These are phyloP conservation scores for Chouioia cunea DNA, from an alignment of 2,888 invertebrate genomes.

Conservation along the genomic window DNA sequence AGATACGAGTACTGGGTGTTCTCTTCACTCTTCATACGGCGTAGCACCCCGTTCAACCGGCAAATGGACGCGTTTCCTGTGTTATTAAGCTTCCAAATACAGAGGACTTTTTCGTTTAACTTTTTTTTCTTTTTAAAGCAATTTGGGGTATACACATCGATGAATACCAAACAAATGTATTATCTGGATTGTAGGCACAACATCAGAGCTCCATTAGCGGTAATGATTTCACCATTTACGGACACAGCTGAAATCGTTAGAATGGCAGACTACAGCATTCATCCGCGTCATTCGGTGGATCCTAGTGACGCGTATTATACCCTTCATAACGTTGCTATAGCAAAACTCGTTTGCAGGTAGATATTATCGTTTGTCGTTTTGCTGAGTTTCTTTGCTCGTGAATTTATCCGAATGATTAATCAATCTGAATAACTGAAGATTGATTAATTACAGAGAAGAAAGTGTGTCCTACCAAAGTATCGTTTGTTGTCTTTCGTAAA, in stretches of 20 bases:
- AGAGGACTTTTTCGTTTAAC: neutral
- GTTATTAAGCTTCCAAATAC: neutral
- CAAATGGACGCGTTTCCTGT: neutral
- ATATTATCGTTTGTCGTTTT: neutral
- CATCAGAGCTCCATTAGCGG: conserved; percentile 52
- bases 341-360: conserved; percentile 53
- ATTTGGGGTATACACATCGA: too few species aligned
- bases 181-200: conserved; percentile 51
- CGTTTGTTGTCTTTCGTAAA: too few species aligned
- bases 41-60: neutral
- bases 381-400: too few species aligned
- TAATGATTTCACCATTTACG: conserved; percentile 49
- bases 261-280: conserved; percentile 50
- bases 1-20: too few species aligned
- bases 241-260: conserved; percentile 50
- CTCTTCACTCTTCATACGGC: neutral
- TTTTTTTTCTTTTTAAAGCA: neutral
- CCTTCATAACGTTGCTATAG: conserved; percentile 52
- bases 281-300: conserved; percentile 48
- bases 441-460: too few species aligned
- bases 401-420: too few species aligned
- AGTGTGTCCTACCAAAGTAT: too few species aligned
- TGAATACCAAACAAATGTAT: too few species aligned
- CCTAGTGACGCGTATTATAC: conserved; percentile 44
- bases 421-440: too few species aligned